These are phyloP conservation scores for Cryptops parisi DNA, from an alignment of 2,888 invertebrate genomes.

Conservation along the genomic window DNA sequence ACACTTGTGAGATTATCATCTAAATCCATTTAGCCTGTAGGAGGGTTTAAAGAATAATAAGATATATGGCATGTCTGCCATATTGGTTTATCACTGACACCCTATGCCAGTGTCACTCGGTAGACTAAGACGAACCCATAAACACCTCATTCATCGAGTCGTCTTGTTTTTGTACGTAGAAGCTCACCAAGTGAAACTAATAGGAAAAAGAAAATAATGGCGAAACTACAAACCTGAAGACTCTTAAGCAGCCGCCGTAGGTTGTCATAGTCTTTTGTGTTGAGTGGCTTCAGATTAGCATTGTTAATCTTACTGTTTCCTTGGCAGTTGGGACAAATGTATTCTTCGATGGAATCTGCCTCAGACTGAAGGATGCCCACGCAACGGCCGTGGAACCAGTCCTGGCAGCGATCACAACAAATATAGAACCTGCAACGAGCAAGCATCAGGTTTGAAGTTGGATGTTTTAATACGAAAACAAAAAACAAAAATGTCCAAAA, in stretches of 20 bases:
- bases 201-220: too few species aligned
- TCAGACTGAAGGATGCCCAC: constrained; percentile 88
- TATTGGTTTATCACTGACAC: too few species aligned
- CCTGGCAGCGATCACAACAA: constrained; percentile 96
- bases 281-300: constrained; percentile 75
- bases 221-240: too few species aligned
- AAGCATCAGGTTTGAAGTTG: neutral
- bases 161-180: too few species aligned
- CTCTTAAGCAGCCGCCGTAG: constrained; percentile 75
- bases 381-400: constrained; percentile 98
- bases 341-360: constrained; percentile 88
- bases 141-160: too few species aligned
- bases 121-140: too few species aligned
- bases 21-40: too few species aligned
- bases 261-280: constrained; percentile 62
- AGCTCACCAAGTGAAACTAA: too few species aligned
- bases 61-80: too few species aligned
- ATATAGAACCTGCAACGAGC: constrained; percentile 69
- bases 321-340: constrained; percentile 91
- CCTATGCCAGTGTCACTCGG: too few species aligned
- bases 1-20: too few species aligned
- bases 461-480: neutral
- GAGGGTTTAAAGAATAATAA: too few species aligned
- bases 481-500: neutral
- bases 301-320: constrained; percentile 74